phyloP scores from a whole-genome alignment of 2,888 invertebrate genomes.

The Odontocerum albicorne region DNA sequence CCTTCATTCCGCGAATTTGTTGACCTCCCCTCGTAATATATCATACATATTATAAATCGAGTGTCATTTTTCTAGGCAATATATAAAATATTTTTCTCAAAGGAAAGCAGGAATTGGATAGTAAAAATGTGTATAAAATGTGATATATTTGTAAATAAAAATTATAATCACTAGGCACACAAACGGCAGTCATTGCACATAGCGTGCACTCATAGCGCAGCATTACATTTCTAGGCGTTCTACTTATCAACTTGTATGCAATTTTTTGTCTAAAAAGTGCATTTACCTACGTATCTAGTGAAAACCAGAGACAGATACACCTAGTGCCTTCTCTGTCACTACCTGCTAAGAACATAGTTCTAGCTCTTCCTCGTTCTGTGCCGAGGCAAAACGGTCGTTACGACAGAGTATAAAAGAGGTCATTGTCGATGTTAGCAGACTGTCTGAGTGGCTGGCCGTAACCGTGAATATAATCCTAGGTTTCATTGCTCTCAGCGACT shows the following conservation, averaged over 20 bases:
- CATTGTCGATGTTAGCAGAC: background rate
- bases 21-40: too few species aligned
- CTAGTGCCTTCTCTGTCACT: constrained; percentile 1
- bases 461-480: constrained; percentile 20
- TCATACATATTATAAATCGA: too few species aligned
- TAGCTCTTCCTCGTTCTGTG: constrained; percentile 11
- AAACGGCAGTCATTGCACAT: background rate
- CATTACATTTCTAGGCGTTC: constrained; percentile 13
- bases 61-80: too few species aligned
- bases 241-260: constrained; percentile 16
- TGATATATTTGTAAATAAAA: too few species aligned
- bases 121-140: too few species aligned
- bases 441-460: constrained; percentile 16
- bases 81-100: too few species aligned
- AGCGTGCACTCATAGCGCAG: too few species aligned
- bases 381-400: constrained; percentile 18
- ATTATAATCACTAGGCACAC: too few species aligned
- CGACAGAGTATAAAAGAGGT: background rate
- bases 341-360: constrained; percentile 14
- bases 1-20: too few species aligned
- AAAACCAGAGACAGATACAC: constrained; percentile 6
- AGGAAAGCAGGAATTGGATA: too few species aligned
- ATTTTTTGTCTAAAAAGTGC: constrained; percentile 17
- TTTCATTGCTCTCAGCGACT: constrained; percentile 6
- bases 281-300: constrained; percentile 12